A percentile compares a stretch with the other conserved stretches of the same genome.
Conservation (phyloP, 92 coral and sea anemone species). For the Micromussa lordhowensis region DNA sequence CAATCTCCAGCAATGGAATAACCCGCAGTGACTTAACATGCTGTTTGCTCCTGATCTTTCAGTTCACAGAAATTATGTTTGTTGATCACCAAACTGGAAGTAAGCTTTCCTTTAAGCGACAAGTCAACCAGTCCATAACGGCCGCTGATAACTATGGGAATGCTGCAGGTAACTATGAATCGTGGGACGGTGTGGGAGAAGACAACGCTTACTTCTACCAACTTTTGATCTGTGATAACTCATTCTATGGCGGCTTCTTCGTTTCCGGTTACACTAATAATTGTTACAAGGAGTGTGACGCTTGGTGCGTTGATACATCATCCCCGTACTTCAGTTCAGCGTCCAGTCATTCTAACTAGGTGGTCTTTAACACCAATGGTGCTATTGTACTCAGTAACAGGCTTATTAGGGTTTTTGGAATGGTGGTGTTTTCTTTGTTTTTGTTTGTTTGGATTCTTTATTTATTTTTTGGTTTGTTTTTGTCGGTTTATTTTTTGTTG, state of each 20-base stretch:
- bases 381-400: neutral
- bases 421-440: too few species aligned
- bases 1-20: too few species aligned
- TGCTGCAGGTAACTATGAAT: neutral
- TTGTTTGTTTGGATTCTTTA: too few species aligned
- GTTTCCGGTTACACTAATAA: neutral
- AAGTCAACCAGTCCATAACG: neutral
- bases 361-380: slow-evolving; percentile 1
- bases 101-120: neutral
- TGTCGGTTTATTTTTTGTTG: too few species aligned
- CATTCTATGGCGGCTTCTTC: neutral
- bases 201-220: neutral
- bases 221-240: neutral
- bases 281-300: neutral
- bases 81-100: neutral
- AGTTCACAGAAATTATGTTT: neutral
- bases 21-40: too few species aligned
- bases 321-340: neutral
- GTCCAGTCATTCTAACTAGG: neutral
- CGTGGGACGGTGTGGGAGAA: neutral
- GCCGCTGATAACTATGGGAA: neutral
- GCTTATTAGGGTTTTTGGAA: neutral
- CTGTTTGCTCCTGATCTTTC: neutral
- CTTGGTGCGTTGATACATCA: neutral
- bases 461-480: too few species aligned